Evolutionary conservation across 2,888 invertebrate genomes (phyloP).

Genomic region (Aethes cnicana): DNA sequence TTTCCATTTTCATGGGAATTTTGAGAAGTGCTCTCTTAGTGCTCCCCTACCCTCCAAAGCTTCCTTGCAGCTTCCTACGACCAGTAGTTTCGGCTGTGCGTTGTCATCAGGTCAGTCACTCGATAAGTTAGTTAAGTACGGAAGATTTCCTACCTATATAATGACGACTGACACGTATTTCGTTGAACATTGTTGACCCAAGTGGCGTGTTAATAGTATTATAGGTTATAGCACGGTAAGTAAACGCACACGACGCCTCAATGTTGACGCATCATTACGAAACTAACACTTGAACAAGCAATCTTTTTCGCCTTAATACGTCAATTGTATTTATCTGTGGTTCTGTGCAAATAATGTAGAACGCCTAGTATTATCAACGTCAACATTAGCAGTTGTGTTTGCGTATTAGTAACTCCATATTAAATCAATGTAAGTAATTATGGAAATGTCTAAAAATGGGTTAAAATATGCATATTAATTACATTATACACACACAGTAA

Average conservation of each 20-base stretch:
- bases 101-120: too few species aligned
- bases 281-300: slow-evolving; percentile 17
- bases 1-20: too few species aligned
- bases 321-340: slow-evolving; percentile 11
- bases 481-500: slow-evolving; percentile 14
- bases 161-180: slow-evolving; percentile 3
- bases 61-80: too few species aligned
- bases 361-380: slow-evolving; percentile 11
- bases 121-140: too few species aligned
- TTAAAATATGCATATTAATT: too few species aligned
- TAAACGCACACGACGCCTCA: background rate
- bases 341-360: background rate
- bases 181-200: slow-evolving; percentile 24
- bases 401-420: slow-evolving; percentile 9
- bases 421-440: too few species aligned
- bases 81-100: too few species aligned
- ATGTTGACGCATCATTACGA: slow-evolving; percentile 10
- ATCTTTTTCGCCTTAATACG: slow-evolving; percentile 3
- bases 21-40: too few species aligned
- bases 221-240: background rate
- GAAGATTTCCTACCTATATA: background rate
- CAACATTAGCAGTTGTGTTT: slow-evolving; percentile 21
- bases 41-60: too few species aligned
- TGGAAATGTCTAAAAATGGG: too few species aligned
- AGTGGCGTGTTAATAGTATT: slow-evolving; percentile 16